phyloP scores from a whole-genome alignment of 1,140 invertebrate species.

The Drosophila asahinai region DNA sequence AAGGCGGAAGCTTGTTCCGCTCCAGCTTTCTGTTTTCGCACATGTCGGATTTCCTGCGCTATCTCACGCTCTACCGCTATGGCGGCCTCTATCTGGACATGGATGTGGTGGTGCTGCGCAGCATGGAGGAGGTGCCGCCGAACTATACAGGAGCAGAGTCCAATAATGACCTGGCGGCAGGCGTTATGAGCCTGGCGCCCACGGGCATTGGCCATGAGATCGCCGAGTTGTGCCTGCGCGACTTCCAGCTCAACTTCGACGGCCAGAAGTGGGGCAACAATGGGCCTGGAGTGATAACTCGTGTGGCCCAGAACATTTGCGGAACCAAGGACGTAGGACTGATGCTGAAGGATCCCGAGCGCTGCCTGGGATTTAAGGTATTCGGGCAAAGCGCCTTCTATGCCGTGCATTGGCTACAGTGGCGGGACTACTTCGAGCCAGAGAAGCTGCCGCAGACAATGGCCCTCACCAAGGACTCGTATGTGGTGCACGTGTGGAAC shows the following conservation, averaged over 20 bases:
- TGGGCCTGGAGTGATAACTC: constrained; percentile 90
- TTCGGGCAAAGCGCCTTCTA: constrained; percentile 88
- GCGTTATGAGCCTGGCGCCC: constrained; percentile 88
- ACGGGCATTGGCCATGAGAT: constrained; percentile 87
- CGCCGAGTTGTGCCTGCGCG: constrained; percentile 87
- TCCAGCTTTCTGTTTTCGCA: constrained; percentile 86
- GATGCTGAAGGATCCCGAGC: constrained; percentile 86
- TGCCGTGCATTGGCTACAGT: constrained; percentile 88
- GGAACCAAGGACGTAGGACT: constrained; percentile 86
- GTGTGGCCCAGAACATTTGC: constrained; percentile 88
- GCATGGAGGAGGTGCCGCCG: constrained; percentile 86
- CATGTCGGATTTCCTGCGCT: constrained; percentile 90
- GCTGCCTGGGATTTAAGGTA: constrained; percentile 89
- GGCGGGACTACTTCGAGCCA: constrained; percentile 88
- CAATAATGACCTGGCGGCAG: constrained; percentile 87
- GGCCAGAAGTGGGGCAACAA: constrained; percentile 90
- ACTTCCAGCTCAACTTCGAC: constrained; percentile 88
- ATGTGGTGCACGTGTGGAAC: constrained; percentile 90
- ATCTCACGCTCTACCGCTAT: constrained; percentile 90
- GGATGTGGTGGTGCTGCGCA: constrained; percentile 90
- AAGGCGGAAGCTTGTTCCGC: constrained; percentile 86
- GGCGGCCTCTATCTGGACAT: constrained; percentile 92
- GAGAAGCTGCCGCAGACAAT: constrained; percentile 86
- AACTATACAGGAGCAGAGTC: constrained; percentile 90
- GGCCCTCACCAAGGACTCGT: constrained; percentile 86